Evolutionary conservation across 2,888 invertebrate species (phyloP), one percentile per base, ranked within the genome.

Genomic region (Papilio gigon): DNA sequence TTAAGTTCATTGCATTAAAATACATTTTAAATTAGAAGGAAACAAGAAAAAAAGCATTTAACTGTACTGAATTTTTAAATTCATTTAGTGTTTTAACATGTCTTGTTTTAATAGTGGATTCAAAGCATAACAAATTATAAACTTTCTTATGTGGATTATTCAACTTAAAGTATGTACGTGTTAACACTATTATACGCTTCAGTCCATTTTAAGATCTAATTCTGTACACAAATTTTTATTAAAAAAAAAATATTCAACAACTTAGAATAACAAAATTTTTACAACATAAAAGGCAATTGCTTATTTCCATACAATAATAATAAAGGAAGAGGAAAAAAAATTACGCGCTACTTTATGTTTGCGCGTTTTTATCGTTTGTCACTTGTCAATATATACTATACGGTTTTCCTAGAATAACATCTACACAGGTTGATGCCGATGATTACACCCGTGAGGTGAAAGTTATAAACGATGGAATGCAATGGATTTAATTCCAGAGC

Each of bases 401-500:
- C 53, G 53, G 17, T 53, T 53, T 53, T 53, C 53, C 53, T 53
- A 53, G 30, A 53, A 53, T 53, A 53, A 53, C 30, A 30, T 17
- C 30, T 20, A 25, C 22, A 27, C 27, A 53, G 27, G 53, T 53
- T 50, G 4, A 53, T 12, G 53, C 27, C 12, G 27, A 27, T 53
- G n/a, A 30, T 53, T n/a, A 53, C 27, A 30, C 53, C 27, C 53
- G 6, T 30, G 53, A 30, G 30, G 53, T 53, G 53, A 53, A 53
- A 53, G 53, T 53, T 27, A 25, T 50, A 14, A 60, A 40, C 47
- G 60, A 64, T 68, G 47, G 44, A 64, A 65, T 62, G 61, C 40
- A 17, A 61, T 44, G 17, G 27, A n/a, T n/a, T n/a, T n/a, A n/a
- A n/a, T 37, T 9, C 20, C 12, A 65, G 69, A 63, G 22, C 27